phyloP scores from a whole-genome alignment of 2,797 vertebrate species.

The Melanogrammus aeglefinus region DNA sequence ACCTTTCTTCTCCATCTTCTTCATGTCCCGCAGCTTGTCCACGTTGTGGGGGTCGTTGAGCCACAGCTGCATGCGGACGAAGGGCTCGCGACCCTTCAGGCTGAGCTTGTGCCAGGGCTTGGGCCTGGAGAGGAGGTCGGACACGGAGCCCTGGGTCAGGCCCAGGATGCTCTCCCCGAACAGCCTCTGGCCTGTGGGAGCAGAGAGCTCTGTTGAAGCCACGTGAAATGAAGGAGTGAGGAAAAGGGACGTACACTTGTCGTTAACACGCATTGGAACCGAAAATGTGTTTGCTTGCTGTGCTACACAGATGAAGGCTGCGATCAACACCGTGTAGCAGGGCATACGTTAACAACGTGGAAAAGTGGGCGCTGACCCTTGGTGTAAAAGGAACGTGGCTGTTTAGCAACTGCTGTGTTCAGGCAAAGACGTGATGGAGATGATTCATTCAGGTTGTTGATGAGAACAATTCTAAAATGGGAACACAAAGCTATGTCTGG shows the following conservation, averaged over 20 bases:
- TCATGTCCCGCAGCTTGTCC: constrained; percentile 94
- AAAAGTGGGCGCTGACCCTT: background rate
- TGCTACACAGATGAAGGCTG: background rate
- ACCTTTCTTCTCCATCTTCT: constrained; percentile 99
- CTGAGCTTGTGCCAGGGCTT: constrained; percentile 99
- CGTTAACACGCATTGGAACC: background rate
- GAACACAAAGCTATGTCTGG: background rate
- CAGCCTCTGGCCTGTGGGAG: constrained; percentile 86
- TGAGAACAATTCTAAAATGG: background rate
- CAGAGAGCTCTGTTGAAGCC: constrained; percentile 20
- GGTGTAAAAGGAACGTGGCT: background rate
- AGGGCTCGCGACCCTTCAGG: constrained; percentile 95
- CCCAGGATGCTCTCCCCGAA: constrained; percentile 97
- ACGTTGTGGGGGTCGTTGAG: constrained; percentile 95
- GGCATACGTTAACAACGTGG: background rate
- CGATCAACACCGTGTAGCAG: background rate
- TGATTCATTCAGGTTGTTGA: background rate
- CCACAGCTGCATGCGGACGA: constrained; percentile 99
- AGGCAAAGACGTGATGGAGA: background rate
- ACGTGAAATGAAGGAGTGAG: background rate
- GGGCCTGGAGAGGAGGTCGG: constrained; percentile 94
- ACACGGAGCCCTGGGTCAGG: constrained; percentile 96
- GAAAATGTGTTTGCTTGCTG: background rate
- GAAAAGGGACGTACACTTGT: background rate
- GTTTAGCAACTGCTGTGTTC: background rate